These are phyloP conservation scores for Drosophila eugracilis DNA, from an alignment of 1,140 invertebrate genomes.

Conservation along the genomic window DNA sequence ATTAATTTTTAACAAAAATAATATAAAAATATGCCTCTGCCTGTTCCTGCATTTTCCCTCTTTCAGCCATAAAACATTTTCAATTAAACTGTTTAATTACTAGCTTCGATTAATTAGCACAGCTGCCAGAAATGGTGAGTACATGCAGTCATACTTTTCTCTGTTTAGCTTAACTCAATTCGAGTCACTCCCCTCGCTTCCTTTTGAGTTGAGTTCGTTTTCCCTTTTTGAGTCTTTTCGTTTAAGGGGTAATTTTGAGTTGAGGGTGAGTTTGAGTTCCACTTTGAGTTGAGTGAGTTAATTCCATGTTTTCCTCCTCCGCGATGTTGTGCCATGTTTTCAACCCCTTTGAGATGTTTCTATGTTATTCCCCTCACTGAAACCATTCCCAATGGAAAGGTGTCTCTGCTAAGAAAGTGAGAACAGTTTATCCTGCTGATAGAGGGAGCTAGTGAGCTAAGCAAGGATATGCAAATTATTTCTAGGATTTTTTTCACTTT, in stretches of 20 bases:
- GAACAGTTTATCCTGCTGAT: slow-evolving; percentile 27
- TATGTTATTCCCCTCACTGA: slow-evolving; percentile 7
- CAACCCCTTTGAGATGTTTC: slow-evolving; percentile 34
- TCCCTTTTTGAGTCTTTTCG: background rate
- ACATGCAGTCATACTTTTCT: background rate
- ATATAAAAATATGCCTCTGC: too few species aligned
- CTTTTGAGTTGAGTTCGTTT: slow-evolving; percentile 15
- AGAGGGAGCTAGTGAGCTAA: slow-evolving; percentile 38
- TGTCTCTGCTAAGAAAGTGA: slow-evolving; percentile 28
- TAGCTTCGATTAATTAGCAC: slow-evolving; percentile 71
- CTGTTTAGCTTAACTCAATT: slow-evolving; percentile 9
- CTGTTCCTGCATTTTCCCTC: background rate
- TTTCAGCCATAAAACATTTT: slow-evolving; percentile 1
- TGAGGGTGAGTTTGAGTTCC: slow-evolving; percentile 10
- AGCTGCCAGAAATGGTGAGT: slow-evolving; percentile 27
- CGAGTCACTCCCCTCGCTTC: background rate
- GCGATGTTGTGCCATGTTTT: slow-evolving; percentile 34
- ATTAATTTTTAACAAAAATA: too few species aligned
- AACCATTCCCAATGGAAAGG: slow-evolving; percentile 39
- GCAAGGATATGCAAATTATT: slow-evolving; percentile 30
- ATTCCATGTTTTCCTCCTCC: slow-evolving; percentile 18
- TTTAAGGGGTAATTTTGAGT: slow-evolving; percentile 27
- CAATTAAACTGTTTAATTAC: slow-evolving; percentile 44
- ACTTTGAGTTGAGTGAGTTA: slow-evolving; percentile 38
- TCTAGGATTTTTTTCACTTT: slow-evolving; percentile 7